These are phyloP conservation scores for Stercorarius parasiticus DNA, from an alignment of 2,113 vertebrate species.

Conservation along the genomic window DNA sequence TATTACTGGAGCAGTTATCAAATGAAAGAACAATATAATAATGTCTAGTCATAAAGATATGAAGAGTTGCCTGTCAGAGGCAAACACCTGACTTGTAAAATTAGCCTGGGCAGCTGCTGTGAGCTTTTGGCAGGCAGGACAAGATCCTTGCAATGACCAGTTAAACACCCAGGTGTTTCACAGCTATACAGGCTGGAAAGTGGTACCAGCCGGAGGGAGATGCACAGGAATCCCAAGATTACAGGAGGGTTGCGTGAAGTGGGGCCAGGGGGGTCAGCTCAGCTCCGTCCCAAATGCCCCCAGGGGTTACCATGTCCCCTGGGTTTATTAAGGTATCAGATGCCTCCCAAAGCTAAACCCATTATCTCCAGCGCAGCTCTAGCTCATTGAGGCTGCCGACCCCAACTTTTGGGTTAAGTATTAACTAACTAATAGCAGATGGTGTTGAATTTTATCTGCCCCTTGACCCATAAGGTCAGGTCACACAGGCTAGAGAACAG, in stretches of 20 bases:
- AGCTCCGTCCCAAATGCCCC: not conserved
- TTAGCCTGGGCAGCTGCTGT: not conserved
- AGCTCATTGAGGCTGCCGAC: not conserved
- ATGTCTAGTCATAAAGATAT: conserved; percentile 38
- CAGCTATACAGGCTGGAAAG: not conserved
- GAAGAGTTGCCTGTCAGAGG: conserved; percentile 40
- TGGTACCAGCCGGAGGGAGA: not conserved
- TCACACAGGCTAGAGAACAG: not conserved
- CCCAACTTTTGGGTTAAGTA: not conserved
- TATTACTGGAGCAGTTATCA: conserved; percentile 58
- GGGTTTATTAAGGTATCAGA: not conserved
- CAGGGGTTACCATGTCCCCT: not conserved
- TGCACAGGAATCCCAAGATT: not conserved
- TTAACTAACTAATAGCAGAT: not conserved
- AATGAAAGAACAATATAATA: conserved; percentile 67
- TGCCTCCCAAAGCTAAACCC: not conserved
- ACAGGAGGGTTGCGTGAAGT: not conserved
- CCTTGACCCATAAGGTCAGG: not conserved
- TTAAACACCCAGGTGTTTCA: not conserved
- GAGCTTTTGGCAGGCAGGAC: not conserved
- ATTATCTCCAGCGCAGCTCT: not conserved
- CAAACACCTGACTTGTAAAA: conserved; percentile 21
- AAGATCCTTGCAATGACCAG: not conserved
- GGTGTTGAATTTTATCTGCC: not conserved
- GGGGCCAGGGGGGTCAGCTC: not conserved